Base-by-base conservation (phyloP, 2,113 vertebrate genomes). In the Enhydra lutris region DNA sequence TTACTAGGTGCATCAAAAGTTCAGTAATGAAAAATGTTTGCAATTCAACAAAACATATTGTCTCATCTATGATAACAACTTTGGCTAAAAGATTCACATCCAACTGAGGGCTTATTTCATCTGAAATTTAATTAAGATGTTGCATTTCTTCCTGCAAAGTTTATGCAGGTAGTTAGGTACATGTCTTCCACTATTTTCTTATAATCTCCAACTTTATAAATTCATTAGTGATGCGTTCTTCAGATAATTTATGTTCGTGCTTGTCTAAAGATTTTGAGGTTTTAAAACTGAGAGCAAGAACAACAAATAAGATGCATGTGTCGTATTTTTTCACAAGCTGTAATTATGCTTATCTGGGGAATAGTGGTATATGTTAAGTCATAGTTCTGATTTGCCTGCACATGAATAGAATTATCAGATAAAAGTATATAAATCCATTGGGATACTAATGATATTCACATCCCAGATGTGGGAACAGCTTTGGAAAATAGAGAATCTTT, bases 1-100 rank as follows among this genome's bases (percentile, higher is more conserved):
- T 98, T 98, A 93, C 55, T 96, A 95, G 81, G 83, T 96, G 21
- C 78, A 71, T 78, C 67, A 63, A 65, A 97, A 92, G 67, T 93
- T 97, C 97, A 96, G 17, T 97, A 95, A 95, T 91, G 45, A 89
- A 94, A 96, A 89, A 94, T 34, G 67, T 90, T 96, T 98, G 31
- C 57, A 95, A 20, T 84, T 78, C 59, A 89, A 89, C 21, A 67
- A 97, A 94, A 95, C n/a, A 81, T 29, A 59, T 34, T 47, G 76
- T 93, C 96, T 97, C 39, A 39, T 84, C 57, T 74, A 39, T 0
- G 10, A 92, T 92, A 93, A 88, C 36, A 97, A 55, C 45, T 87
- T 31, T 21, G 81, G 76, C 80, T 95, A 20, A 80, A 94, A 61
- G 50, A 76, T 74, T 74, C 78, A 95, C 89, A 39, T 4, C 57